Conservation (phyloP, 2,888 invertebrate genomes). For the Eristalis tenax region DNA sequence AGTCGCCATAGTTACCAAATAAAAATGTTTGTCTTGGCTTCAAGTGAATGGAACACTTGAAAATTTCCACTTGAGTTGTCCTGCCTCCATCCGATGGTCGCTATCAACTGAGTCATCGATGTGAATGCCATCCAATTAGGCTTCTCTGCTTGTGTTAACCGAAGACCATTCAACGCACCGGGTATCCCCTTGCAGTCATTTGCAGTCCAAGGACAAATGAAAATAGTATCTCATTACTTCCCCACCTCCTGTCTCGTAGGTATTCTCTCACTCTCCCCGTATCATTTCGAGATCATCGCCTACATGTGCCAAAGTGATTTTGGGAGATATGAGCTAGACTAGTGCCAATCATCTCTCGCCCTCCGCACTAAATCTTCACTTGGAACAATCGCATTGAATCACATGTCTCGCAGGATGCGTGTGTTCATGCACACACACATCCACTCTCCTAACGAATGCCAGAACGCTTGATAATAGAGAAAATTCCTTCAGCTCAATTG, state of each 20-base stretch:
- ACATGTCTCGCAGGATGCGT: conserved; percentile 19
- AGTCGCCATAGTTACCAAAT: neutral
- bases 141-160: neutral
- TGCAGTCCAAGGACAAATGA: neutral
- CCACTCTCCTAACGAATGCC: neutral
- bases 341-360: neutral
- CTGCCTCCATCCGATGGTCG: neutral
- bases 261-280: neutral
- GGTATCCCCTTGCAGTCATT: neutral
- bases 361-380: neutral
- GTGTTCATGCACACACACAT: neutral
- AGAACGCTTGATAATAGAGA: conserved; percentile 19
- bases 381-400: conserved; percentile 24
- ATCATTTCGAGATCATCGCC: neutral
- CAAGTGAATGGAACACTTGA: neutral
- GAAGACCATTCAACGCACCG: neutral
- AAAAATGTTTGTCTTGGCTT: neutral
- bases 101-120: neutral
- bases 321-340: neutral
- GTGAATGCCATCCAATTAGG: neutral
- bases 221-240: neutral
- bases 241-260: neutral
- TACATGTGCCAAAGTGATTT: neutral
- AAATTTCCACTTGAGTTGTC: neutral
- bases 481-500: conserved; percentile 34